A percentile compares a stretch with the other conserved stretches of the same genome.
phyloP scores from a whole-genome alignment of 2,797 vertebrate species.

The Pogonophryne albipinna region DNA sequence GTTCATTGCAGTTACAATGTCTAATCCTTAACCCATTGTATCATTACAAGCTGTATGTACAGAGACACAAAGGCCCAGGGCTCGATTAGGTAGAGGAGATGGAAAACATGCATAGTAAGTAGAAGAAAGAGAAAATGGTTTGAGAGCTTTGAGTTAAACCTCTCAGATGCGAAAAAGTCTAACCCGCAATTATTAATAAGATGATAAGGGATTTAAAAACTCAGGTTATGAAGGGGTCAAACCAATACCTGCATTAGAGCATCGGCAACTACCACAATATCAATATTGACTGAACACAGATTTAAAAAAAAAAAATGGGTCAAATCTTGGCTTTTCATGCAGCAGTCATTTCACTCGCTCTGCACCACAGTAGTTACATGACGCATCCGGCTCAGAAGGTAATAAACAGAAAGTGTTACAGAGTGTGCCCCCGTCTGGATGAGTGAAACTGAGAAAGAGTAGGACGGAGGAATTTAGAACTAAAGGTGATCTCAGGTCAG shows the following conservation, averaged over 20 bases:
- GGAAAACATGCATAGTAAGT: no score
- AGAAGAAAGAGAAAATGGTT: no score
- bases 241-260: no score
- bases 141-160: no score
- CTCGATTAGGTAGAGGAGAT: background rate
- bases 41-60: background rate
- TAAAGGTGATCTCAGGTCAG: conserved; percentile 3
- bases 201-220: no score
- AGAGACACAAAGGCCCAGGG: background rate
- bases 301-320: no score
- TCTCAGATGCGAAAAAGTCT: background rate
- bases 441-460: conserved; percentile 32
- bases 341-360: background rate
- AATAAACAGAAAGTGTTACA: conserved; percentile 24
- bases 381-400: conserved; percentile 28
- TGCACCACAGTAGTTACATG: background rate
- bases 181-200: background rate
- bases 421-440: background rate
- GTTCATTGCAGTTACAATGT: background rate
- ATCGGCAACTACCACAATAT: no score
- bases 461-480: conserved; percentile 16
- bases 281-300: no score
- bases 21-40: background rate
- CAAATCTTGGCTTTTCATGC: background rate
- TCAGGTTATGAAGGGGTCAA: background rate